Percentiles rank a stretch among this genome's conserved stretches.
phyloP scores from a whole-genome alignment of 2,113 vertebrate species.

The Trichechus manatus region DNA sequence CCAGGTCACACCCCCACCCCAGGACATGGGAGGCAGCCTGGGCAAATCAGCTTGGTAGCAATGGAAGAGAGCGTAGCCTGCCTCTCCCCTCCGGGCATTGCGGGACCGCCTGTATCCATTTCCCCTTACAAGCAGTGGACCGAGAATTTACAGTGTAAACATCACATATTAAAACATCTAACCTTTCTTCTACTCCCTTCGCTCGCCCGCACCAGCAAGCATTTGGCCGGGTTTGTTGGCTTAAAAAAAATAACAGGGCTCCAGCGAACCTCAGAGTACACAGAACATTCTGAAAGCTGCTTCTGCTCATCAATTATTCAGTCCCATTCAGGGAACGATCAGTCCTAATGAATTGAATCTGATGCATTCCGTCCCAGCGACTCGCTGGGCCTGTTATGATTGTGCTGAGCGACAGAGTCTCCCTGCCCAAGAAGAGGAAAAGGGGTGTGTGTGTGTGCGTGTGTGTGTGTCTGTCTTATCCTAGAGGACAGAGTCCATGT shows the following conservation, averaged over 20 bases:
- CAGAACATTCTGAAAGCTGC: slow-evolving; percentile 89
- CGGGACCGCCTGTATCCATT: slow-evolving; percentile 79
- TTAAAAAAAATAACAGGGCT: slow-evolving; percentile 86
- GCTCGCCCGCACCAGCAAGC: slow-evolving; percentile 80
- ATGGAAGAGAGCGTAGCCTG: neutral
- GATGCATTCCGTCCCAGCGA: slow-evolving; percentile 85
- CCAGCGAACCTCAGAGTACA: slow-evolving; percentile 70
- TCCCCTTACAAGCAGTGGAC: slow-evolving; percentile 81
- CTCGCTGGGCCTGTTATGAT: slow-evolving; percentile 83
- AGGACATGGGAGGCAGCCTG: neutral
- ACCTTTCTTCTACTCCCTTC: slow-evolving; percentile 84
- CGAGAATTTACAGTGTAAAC: slow-evolving; percentile 87
- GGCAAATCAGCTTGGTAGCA: neutral
- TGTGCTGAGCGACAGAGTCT: slow-evolving; percentile 49
- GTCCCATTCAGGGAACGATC: slow-evolving; percentile 89
- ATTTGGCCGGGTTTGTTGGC: slow-evolving; percentile 85
- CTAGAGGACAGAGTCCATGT: neutral
- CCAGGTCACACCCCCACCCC: rapidly evolving
- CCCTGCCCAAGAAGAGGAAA: neutral
- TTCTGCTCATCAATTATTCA: slow-evolving; percentile 91
- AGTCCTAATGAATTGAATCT: slow-evolving; percentile 90
- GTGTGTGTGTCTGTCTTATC: neutral
- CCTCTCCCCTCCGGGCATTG: neutral
- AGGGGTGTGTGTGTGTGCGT: neutral
- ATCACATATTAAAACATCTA: slow-evolving; percentile 87